phyloP scores from a whole-genome alignment of 37 sponge, comb jelly and placozoan species.

The Spongia lamella region DNA sequence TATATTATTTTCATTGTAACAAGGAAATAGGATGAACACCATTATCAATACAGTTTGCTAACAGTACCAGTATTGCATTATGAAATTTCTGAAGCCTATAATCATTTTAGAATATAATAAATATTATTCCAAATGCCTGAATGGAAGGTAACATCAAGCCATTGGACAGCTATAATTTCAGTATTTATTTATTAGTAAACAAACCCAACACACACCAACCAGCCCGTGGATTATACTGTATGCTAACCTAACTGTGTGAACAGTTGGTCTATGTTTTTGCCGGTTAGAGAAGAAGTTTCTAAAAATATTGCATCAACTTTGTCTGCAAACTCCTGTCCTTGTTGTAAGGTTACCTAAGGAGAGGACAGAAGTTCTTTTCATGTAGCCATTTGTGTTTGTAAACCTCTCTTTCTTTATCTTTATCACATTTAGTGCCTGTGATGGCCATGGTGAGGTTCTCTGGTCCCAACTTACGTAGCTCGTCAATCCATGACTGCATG shows the following conservation, averaged over 20 bases:
- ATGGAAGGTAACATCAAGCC: too few species aligned
- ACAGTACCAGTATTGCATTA: too few species aligned
- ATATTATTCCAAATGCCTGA: too few species aligned
- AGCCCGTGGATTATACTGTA: background rate
- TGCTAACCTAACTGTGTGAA: slow-evolving; percentile 65
- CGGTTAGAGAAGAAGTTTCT: slow-evolving; percentile 72
- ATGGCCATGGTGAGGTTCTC: slow-evolving; percentile 61
- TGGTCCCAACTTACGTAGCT: slow-evolving; percentile 69
- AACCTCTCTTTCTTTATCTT: slow-evolving; percentile 58
- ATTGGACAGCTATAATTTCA: too few species aligned
- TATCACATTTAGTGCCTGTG: slow-evolving; percentile 76
- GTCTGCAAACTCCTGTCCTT: slow-evolving; percentile 64
- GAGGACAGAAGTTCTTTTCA: background rate
- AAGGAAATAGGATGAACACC: too few species aligned
- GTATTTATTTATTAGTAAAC: too few species aligned
- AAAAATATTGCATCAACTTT: slow-evolving; percentile 58
- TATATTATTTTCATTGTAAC: too few species aligned
- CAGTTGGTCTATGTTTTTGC: slow-evolving; percentile 53
- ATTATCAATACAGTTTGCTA: too few species aligned
- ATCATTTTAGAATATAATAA: too few species aligned
- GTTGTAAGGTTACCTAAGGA: slow-evolving; percentile 55
- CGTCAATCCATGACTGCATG: slow-evolving; percentile 77
- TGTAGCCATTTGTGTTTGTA: background rate
- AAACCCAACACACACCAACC: too few species aligned
- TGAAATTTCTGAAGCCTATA: too few species aligned